Evolutionary conservation across 2,888 invertebrate species (phyloP).

Genomic region (Leucophora obtusa): DNA sequence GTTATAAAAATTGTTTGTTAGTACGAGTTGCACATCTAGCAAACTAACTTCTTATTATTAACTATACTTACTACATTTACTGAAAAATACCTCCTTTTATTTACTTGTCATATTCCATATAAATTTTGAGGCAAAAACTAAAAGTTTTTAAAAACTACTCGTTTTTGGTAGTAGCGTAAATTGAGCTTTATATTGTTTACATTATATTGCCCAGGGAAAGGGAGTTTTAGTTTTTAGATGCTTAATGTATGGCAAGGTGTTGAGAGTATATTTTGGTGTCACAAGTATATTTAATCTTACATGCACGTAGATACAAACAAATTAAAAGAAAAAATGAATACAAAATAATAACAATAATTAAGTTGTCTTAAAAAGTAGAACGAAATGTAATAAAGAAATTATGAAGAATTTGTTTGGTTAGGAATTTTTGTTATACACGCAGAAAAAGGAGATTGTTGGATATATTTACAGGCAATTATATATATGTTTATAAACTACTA

Average conservation of each 20-base stretch:
- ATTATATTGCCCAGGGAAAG: background rate
- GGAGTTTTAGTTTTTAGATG: background rate
- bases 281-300: background rate
- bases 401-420: no score
- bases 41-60: background rate
- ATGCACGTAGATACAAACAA: background rate
- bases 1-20: conserved; percentile 27
- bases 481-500: no score
- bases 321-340: background rate
- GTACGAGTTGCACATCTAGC: background rate
- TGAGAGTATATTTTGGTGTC: background rate
- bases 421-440: no score
- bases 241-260: background rate
- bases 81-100: no score
- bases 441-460: no score
- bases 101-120: no score
- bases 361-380: background rate
- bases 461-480: no score
- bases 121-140: no score
- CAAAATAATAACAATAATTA: background rate
- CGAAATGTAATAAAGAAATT: background rate
- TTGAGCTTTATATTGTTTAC: background rate
- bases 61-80: no score
- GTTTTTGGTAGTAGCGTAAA: no score
- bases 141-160: no score